Evolutionary conservation across 2,888 invertebrate species (phyloP), one percentile per base, ranked within the genome.

Genomic region (Thymelicus sylvestris): DNA sequence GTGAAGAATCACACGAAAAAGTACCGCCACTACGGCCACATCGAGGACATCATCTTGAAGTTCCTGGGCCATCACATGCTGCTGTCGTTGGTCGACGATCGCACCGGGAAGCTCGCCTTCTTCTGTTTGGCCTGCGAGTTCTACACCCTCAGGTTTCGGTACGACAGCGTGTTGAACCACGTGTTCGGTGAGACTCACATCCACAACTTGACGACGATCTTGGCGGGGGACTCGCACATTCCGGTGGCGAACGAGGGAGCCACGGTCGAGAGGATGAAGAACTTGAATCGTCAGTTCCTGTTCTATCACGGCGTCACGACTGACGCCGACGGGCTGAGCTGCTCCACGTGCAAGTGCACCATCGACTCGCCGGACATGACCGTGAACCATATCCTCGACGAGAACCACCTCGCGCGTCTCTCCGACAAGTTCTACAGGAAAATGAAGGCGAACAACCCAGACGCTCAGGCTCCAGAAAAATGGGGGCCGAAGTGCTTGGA

Each of bases 91-190:
- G 86, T 91, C 0, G 93, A 93, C 68, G 93, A 93, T 68, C 86
- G 93, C 31, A 93, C 93, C 0, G 93, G 93, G 0, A 93, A 93
- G 70, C 79, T 92, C 0, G 93, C 93, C 0, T 93, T 93, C 79
- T 93, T 93, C 76, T 93, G 93, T 79, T 89, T 92, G 75, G 88
- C 91, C 0, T 93, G 93, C 78, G 93, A 93, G 76, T 93, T 93
- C 72, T 93, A 93, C 69, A 93, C 93, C 0, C 79, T 93, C 4
- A 79, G 93, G 71, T 93, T 93, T 78, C 86, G 92, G 48, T 93
- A 93, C 71, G 93, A 93, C 73, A 93, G 93, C 74, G 93, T 93
- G 0, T 67, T 93, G 63, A 91, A 86, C 67, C 93, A 93, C 61
- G 90, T 93, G n/a, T 93, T 93, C 75, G 91, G 90, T 70, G 90